Conservation (phyloP, 2,113 vertebrate species). For the Eira barbara region DNA sequence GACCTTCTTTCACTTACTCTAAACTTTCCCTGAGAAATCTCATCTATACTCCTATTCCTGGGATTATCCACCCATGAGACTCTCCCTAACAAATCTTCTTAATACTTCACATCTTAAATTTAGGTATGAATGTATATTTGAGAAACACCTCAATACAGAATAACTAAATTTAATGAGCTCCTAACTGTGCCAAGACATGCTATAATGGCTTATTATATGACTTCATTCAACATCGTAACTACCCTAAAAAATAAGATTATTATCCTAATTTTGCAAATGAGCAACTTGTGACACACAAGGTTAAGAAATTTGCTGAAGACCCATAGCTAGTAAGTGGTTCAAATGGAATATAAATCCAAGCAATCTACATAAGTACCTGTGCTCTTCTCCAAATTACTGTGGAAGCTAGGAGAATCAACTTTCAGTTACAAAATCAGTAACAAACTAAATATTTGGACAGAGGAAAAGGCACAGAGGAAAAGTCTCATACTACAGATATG, state of each 20-base stretch:
- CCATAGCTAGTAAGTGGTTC: neutral
- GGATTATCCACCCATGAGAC: neutral
- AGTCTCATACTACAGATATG: neutral
- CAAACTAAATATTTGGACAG: neutral
- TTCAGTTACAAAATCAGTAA: neutral
- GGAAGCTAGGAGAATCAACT: neutral
- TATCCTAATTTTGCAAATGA: neutral
- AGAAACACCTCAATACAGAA: slow-evolving; percentile 3
- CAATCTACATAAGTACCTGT: neutral
- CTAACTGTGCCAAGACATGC: neutral
- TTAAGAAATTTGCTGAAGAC: neutral
- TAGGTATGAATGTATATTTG: neutral
- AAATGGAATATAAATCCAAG: neutral
- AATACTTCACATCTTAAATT: neutral
- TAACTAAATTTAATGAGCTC: neutral
- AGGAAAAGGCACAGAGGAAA: neutral
- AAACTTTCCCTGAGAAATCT: neutral
- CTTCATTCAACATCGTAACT: neutral
- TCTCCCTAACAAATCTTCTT: neutral
- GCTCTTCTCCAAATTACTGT: neutral
- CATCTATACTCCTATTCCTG: neutral
- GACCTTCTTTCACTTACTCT: neutral
- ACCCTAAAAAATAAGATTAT: neutral
- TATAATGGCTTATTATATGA: neutral
- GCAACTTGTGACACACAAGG: neutral